Conservation (phyloP, 1,140 invertebrate species). For the Stenopsyche tienmushanensis region DNA sequence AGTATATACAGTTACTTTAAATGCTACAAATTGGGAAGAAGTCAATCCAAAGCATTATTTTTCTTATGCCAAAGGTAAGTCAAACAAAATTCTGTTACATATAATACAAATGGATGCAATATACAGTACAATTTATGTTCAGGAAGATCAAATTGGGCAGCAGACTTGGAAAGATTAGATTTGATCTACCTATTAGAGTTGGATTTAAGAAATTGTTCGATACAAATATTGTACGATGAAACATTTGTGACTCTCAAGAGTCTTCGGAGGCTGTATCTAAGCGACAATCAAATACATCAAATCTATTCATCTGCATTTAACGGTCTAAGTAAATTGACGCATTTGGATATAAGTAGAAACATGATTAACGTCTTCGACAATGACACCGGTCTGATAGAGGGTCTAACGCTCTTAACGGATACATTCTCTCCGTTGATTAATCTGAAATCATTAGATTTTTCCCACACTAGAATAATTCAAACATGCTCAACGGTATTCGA, state of each 20-base stretch:
- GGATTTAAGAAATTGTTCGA: slow-evolving; percentile 58
- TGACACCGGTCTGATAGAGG: slow-evolving; percentile 41
- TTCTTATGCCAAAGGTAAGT: slow-evolving; percentile 16
- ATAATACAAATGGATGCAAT: too few species aligned
- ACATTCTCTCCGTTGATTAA: slow-evolving; percentile 47
- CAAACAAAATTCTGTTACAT: not conserved
- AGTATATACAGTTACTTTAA: slow-evolving; percentile 43
- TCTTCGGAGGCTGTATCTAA: slow-evolving; percentile 53
- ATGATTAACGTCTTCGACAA: slow-evolving; percentile 42
- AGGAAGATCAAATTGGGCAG: slow-evolving; percentile 33
- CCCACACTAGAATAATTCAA: slow-evolving; percentile 50
- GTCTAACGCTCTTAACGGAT: slow-evolving; percentile 43
- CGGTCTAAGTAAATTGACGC: slow-evolving; percentile 47
- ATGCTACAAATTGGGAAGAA: slow-evolving; percentile 43
- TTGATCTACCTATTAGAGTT: slow-evolving; percentile 51
- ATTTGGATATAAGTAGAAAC: slow-evolving; percentile 58
- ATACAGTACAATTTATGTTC: too few species aligned
- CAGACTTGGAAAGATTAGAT: slow-evolving; percentile 31
- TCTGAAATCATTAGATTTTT: slow-evolving; percentile 55
- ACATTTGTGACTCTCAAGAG: slow-evolving; percentile 52
- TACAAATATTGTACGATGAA: slow-evolving; percentile 48
- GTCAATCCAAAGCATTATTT: slow-evolving; percentile 13
- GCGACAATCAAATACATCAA: slow-evolving; percentile 54
- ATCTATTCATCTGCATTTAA: slow-evolving; percentile 49
- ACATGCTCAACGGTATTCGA: slow-evolving; percentile 47